A percentile compares a stretch with the other conserved stretches of the same genome.
Conservation (phyloP, 2,888 invertebrate genomes). For the Clistopyga incitator region DNA sequence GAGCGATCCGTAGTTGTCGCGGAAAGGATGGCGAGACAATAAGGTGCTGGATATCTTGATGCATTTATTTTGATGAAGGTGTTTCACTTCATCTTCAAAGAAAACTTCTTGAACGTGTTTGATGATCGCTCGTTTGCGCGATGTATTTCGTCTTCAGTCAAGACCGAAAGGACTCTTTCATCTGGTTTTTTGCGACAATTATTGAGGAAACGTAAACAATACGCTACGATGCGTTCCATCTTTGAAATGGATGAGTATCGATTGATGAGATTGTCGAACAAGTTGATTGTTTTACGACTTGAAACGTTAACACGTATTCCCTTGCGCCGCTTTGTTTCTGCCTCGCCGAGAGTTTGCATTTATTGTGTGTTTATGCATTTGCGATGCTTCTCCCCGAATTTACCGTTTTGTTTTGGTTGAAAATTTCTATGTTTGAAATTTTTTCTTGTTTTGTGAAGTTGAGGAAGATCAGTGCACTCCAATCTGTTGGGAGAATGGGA, state of each 20-base stretch:
- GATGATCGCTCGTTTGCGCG: not conserved
- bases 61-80: not conserved
- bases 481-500: no score
- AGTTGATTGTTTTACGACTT: not conserved
- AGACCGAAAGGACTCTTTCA: not conserved
- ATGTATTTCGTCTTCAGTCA: conserved; percentile 21
- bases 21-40: conserved; percentile 35
- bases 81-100: conserved; percentile 49
- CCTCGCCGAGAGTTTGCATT: not conserved
- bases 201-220: conserved; percentile 43
- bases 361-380: no score
- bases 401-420: no score
- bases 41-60: conserved; percentile 38
- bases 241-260: conserved; percentile 16
- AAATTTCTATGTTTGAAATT: no score
- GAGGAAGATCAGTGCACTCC: no score
- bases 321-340: not conserved
- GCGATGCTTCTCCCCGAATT: no score
- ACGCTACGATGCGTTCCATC: conserved; percentile 30
- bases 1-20: conserved; percentile 44
- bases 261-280: not conserved
- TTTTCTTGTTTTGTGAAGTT: no score
- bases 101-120: not conserved
- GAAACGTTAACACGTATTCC: no score
- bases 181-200: conserved; percentile 25